A percentile compares a stretch with the other conserved stretches of the same genome.
Conservation (phyloP, 2,797 vertebrate genomes). For the Otolemur crassicaudatus region DNA sequence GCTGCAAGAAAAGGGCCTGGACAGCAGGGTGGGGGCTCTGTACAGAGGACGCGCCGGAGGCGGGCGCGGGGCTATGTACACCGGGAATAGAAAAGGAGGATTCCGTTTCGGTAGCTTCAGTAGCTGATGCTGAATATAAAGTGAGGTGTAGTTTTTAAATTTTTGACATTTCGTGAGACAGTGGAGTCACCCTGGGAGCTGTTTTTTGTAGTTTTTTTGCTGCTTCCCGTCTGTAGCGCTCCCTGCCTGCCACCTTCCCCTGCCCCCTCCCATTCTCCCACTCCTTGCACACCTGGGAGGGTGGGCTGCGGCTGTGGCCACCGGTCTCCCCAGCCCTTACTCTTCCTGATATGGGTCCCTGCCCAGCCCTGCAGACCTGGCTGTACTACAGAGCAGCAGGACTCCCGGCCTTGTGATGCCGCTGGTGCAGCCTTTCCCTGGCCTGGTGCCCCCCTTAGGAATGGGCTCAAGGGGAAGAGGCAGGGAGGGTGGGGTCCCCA, state of each 20-base stretch:
- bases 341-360: not conserved
- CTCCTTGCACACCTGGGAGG: not conserved
- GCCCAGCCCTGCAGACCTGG: not conserved
- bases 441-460: not conserved
- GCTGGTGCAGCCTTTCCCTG: not conserved
- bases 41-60: conserved; percentile 88
- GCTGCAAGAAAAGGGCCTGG: conserved; percentile 70
- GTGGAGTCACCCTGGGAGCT: conserved; percentile 76
- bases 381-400: not conserved
- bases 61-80: conserved; percentile 89
- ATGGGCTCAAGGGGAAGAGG: not conserved
- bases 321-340: fast-evolving
- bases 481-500: not conserved
- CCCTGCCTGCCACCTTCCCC: conserved; percentile 27
- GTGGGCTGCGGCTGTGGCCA: not conserved
- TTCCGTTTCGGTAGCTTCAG: conserved; percentile 78
- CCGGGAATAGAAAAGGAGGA: conserved; percentile 92
- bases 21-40: conserved; percentile 87
- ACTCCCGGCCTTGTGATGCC: not conserved
- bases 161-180: conserved; percentile 78
- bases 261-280: not conserved
- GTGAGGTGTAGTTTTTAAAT: conserved; percentile 81
- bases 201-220: not conserved
- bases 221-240: not conserved
- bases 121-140: conserved; percentile 87